phyloP scores from a whole-genome alignment of 2,113 vertebrate species.

The Hippolais icterina region DNA sequence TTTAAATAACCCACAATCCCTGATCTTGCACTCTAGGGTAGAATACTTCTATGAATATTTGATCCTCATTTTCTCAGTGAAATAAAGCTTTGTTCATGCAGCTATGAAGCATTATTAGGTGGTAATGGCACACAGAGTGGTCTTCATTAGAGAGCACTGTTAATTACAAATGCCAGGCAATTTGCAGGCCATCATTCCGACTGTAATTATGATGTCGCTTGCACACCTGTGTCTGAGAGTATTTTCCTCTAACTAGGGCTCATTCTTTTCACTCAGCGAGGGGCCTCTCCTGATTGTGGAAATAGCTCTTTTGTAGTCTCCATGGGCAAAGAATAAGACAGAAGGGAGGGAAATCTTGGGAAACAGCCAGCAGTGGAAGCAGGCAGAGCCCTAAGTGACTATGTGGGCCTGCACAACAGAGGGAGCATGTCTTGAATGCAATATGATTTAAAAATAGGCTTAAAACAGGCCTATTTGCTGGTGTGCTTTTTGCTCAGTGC shows the following conservation, averaged over 20 bases:
- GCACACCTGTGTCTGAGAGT: constrained; percentile 8
- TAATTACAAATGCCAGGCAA: background rate
- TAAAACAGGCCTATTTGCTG: background rate
- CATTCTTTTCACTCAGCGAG: constrained; percentile 17
- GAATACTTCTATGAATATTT: background rate
- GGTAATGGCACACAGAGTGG: background rate
- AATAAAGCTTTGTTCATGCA: background rate
- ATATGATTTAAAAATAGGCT: background rate
- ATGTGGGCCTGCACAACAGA: background rate
- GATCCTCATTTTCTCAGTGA: background rate
- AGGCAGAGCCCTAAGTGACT: background rate
- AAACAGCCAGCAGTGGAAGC: background rate
- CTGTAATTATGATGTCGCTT: constrained; percentile 10
- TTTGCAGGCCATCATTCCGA: background rate
- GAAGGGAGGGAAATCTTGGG: constrained; percentile 2
- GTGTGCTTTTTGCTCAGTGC: background rate
- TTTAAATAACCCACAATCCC: background rate
- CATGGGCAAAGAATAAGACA: background rate
- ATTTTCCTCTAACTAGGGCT: background rate
- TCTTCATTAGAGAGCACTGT: background rate
- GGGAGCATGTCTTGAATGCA: background rate
- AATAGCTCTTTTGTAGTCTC: background rate
- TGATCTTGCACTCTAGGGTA: background rate
- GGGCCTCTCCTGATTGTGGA: background rate
- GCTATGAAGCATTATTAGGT: background rate